Conservation (phyloP, 37 sponge, comb jelly and placozoan species). For the Beroe forskalii region DNA sequence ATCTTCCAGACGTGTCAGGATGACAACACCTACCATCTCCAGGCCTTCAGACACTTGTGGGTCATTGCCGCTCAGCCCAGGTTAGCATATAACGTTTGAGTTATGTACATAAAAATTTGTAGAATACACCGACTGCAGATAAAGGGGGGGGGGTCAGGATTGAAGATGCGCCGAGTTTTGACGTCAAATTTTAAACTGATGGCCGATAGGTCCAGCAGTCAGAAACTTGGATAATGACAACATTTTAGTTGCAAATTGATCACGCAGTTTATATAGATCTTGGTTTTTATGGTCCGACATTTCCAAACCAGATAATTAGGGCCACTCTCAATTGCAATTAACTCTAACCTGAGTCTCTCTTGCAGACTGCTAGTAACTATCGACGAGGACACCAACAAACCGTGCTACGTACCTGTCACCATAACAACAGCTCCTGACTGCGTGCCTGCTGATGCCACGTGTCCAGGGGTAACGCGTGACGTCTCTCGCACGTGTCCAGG, state of each 20-base stretch:
- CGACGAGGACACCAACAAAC: slow-evolving; percentile 69
- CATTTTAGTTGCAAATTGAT: no score
- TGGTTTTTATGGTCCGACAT: no score
- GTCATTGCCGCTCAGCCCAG: slow-evolving; percentile 79
- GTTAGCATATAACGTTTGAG: not conserved
- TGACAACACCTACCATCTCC: slow-evolving; percentile 86
- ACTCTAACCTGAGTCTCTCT: not conserved
- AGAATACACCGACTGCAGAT: no score
- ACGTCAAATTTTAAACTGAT: no score
- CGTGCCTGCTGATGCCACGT: not conserved
- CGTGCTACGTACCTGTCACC: slow-evolving; percentile 72
- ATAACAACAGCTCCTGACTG: slow-evolving; percentile 54
- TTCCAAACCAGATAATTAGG: not conserved
- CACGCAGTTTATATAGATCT: no score
- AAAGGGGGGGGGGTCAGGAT: no score
- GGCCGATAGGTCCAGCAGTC: no score
- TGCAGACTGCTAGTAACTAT: slow-evolving; percentile 72
- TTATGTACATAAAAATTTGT: no score
- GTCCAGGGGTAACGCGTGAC: not conserved
- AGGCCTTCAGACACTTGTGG: slow-evolving; percentile 88
- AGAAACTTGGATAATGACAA: no score
- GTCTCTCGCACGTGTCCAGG: not conserved
- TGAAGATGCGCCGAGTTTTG: no score
- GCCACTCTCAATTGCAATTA: not conserved
- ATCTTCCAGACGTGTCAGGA: slow-evolving; percentile 71